Evolutionary conservation across 2,113 vertebrate genomes (phyloP), one percentile per base, ranked within the genome.

Genomic region (Dicerorhinus sumatrensis): DNA sequence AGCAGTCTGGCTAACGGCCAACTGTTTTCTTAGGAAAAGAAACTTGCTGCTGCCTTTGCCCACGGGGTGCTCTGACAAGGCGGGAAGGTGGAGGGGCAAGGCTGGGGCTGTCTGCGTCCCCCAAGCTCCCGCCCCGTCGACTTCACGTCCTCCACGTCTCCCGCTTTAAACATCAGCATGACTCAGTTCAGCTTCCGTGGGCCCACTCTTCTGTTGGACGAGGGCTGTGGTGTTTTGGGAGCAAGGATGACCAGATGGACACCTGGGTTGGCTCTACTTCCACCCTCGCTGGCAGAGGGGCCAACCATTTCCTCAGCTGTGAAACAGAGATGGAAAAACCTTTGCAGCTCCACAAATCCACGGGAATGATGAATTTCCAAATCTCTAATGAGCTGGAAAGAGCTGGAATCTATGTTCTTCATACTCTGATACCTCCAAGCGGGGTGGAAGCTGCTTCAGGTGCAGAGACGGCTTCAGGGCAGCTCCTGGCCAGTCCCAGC

Each of bases 1-100:
- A 98, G 82, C 88, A 77, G 76, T 77, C 94, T 97, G 98, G 98
- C 97, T 94, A 94, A 98, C 98, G 98, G 98, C 89, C 89, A 81
- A 94, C 81, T 98, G 33, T 63, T 93, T 67, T 54, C 75, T 51
- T 76, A 97, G 81, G 73, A 95, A 96, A 98, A 69, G 67, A 88
- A 97, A 88, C 82, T 54, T 90, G 89, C 36, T 5, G 42, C 31
- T 36, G 33, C 54, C 27, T 51, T 18, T 39, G 8, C 42, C 14
- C 27, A 63, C 31, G 29, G 56, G 77, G 42, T 18, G 27, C 12
- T 54, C 51, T 0, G 12, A 62, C 8, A 16, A 31, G 33, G 51
- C 31, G 4, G 39, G 39, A 67, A 60, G 25, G 25, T 58, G 63
- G 33, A n/a, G 54, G 25, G 20, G 51, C 25, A 70, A 12, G 39